Conservation (phyloP, 2,888 invertebrate genomes). For the Scrobipalpa atriplicella region DNA sequence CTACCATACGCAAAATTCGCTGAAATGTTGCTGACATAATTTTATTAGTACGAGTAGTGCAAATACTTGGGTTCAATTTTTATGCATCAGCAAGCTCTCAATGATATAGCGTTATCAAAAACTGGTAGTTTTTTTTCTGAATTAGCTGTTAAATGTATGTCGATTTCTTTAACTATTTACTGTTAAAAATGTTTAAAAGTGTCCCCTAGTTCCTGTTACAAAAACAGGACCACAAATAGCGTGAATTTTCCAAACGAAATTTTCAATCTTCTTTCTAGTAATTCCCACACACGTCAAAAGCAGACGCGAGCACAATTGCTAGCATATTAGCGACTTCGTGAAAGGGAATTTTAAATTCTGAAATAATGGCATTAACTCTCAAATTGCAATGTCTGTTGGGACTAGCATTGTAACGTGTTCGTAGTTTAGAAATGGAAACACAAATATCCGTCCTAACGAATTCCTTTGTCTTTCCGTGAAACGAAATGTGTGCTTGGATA, state of each 20-base stretch:
- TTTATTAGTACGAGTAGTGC: too few species aligned
- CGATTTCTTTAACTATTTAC: too few species aligned
- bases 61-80: too few species aligned
- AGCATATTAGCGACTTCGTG: background rate
- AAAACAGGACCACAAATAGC: background rate
- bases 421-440: slow-evolving; percentile 7
- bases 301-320: slow-evolving; percentile 7
- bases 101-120: too few species aligned
- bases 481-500: slow-evolving; percentile 16
- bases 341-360: slow-evolving; percentile 13
- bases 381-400: slow-evolving; percentile 6
- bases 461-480: slow-evolving; percentile 18
- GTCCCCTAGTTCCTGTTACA: background rate
- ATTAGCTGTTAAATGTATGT: too few species aligned
- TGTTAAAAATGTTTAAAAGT: too few species aligned
- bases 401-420: background rate
- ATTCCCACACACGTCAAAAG: slow-evolving; percentile 13
- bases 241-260: background rate
- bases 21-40: too few species aligned
- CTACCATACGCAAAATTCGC: too few species aligned
- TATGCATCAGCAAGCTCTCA: too few species aligned
- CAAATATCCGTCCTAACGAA: slow-evolving; percentile 14
- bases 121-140: too few species aligned
- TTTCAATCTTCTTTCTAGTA: background rate
- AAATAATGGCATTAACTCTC: slow-evolving; percentile 11